phyloP scores from a whole-genome alignment of 2,888 invertebrate species.

The Ennomos fuscantarius region DNA sequence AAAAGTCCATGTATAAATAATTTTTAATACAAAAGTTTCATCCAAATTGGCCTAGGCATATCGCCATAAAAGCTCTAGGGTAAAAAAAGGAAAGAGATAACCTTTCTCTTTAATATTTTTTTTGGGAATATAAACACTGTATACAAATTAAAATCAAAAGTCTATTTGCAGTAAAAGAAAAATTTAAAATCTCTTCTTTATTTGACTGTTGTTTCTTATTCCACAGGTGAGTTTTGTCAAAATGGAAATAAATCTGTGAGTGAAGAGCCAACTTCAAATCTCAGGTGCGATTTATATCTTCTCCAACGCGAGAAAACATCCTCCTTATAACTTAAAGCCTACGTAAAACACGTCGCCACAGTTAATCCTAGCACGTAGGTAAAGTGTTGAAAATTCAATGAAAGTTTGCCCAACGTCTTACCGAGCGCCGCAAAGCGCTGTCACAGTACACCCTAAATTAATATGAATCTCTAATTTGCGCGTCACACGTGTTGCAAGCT shows the following conservation, averaged over 20 bases:
- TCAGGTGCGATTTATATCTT: constrained; percentile 29
- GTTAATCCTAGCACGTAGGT: constrained; percentile 49
- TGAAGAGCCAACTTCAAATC: constrained; percentile 14
- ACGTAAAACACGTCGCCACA: constrained; percentile 32
- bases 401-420: constrained; percentile 61
- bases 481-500: constrained; percentile 82
- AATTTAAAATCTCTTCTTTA: too few relatives aligned
- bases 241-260: constrained; percentile 9
- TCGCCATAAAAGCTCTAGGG: too few relatives aligned
- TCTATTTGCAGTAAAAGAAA: too few relatives aligned
- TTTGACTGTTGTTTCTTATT: too few relatives aligned
- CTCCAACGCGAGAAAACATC: constrained; percentile 18
- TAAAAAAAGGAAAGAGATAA: too few relatives aligned
- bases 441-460: constrained; percentile 78
- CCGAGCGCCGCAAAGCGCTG: constrained; percentile 61
- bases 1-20: too few relatives aligned
- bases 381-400: constrained; percentile 55
- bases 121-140: too few relatives aligned
- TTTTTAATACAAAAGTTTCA: too few relatives aligned
- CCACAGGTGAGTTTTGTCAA: background rate
- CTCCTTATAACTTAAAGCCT: constrained; percentile 25
- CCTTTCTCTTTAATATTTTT: too few relatives aligned
- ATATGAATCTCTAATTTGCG: constrained; percentile 84
- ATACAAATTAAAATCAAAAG: too few relatives aligned
- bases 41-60: too few relatives aligned